Base-by-base conservation (phyloP, 2,888 invertebrate genomes). In the Heliconius ismenius region DNA sequence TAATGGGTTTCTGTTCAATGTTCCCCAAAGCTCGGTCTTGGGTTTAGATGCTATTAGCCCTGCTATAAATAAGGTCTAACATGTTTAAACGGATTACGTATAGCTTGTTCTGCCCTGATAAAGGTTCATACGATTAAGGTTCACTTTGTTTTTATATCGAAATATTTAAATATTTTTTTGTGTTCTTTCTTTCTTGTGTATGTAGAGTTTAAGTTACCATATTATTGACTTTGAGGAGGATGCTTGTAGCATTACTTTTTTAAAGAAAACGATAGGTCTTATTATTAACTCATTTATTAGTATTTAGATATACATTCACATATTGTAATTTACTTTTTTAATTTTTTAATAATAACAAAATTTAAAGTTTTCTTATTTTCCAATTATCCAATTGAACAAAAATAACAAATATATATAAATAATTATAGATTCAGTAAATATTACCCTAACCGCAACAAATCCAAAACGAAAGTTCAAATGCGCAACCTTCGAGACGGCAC, bases 31-130 rank as follows among this genome's bases (percentile, higher is more conserved):
- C 86, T 85, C 84, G 84, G 87, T 85, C 86, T 87, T 83, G 84
- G 86, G 87, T 88, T 90, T 90, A 90, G 89, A 84, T 88, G 88
- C 90, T 90, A 90, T 91, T 91, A 92, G 90, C 89, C 90, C 87
- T 86, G 87, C 91, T 88, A 92, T 93, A 93, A 93, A 93, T 93
- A 92, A 92, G 89, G 90, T 89, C 88, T 87, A 87, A 87, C 88
- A 90, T 90, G 91, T 92, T 92, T 90, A 79, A 90, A 88, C 87
- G 92, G 93, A 92, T 92, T 92, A 90, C 88, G 89, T 89, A 88
- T 89, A 91, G 90, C 90, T 87, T 91, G 90, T 89, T 87, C 85
- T 86, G 84, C 86, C 86, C 86, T 92, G 91, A 93, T 88, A 89
- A 89, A 90, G 92, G 92, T 92, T 88, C 84, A 74, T 72, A 76